phyloP scores from a whole-genome alignment of 2,113 vertebrate genomes.

The Corydoras sp. region DNA sequence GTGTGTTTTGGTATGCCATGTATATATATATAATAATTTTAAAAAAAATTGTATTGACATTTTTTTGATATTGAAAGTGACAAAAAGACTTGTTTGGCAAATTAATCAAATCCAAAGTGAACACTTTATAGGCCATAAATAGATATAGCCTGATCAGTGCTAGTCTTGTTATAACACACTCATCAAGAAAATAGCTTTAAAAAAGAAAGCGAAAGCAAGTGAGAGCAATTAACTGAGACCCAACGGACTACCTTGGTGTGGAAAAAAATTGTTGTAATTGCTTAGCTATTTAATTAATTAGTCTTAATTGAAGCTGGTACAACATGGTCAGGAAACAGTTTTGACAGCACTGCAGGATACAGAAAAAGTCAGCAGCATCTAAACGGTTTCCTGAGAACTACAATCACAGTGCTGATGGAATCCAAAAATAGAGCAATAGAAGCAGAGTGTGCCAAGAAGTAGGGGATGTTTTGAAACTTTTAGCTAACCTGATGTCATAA shows the following conservation, averaged over 20 bases:
- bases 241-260: not conserved
- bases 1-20: no score
- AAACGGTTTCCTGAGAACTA: not conserved
- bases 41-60: no score
- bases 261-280: not conserved
- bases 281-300: not conserved
- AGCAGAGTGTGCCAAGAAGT: conserved; percentile 3
- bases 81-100: not conserved
- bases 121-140: not conserved
- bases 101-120: not conserved
- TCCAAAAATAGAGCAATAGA: conserved; percentile 4
- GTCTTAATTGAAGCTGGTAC: not conserved
- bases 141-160: not conserved
- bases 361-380: not conserved
- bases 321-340: not conserved
- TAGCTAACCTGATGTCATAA: conserved; percentile 16
- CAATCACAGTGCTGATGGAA: not conserved
- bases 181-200: not conserved
- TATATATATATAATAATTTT: no score
- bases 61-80: no score
- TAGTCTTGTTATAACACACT: not conserved
- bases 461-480: conserved; percentile 25
- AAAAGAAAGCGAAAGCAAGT: not conserved
- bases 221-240: not conserved
- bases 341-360: not conserved